A percentile compares a stretch with the other conserved stretches of the same genome.
Evolutionary conservation across 2,888 invertebrate species (phyloP).

Genomic region (Chesias legatella): DNA sequence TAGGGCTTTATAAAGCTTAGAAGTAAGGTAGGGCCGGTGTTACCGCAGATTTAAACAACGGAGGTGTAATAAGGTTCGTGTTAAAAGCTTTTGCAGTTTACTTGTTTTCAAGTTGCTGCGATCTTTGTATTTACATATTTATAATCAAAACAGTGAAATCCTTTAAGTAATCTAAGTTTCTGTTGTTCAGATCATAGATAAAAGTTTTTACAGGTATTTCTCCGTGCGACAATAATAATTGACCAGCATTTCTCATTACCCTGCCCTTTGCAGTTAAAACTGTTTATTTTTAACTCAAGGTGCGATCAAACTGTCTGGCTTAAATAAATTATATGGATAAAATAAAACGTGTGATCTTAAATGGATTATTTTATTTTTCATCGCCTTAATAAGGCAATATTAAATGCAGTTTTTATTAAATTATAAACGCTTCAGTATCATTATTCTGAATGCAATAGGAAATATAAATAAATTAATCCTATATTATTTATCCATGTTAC

Average conservation of each 20-base stretch:
- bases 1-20: conserved; percentile 50
- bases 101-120: too few species aligned
- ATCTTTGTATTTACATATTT: too few species aligned
- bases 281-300: conserved; percentile 42
- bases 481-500: too few species aligned
- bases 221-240: conserved; percentile 48
- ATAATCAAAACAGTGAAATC: too few species aligned
- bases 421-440: too few species aligned
- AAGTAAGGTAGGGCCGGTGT: conserved; percentile 7
- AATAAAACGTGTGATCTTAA: too few species aligned
- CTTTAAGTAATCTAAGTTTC: too few species aligned
- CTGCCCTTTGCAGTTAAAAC: conserved; percentile 33
- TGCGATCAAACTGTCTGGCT: conserved; percentile 8
- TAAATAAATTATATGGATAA: conserved; percentile 35
- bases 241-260: conserved; percentile 46
- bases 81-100: too few species aligned
- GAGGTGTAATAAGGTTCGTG: not conserved
- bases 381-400: not conserved
- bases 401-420: too few species aligned
- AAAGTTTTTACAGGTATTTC: not conserved
- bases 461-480: too few species aligned
- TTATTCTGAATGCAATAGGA: too few species aligned
- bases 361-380: conserved; percentile 25
- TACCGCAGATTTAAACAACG: not conserved
- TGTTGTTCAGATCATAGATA: not conserved